Percentiles rank a stretch among this genome's conserved stretches.
Evolutionary conservation across 2,888 invertebrate species (phyloP).

Genomic region (Drosophila basisetae): DNA sequence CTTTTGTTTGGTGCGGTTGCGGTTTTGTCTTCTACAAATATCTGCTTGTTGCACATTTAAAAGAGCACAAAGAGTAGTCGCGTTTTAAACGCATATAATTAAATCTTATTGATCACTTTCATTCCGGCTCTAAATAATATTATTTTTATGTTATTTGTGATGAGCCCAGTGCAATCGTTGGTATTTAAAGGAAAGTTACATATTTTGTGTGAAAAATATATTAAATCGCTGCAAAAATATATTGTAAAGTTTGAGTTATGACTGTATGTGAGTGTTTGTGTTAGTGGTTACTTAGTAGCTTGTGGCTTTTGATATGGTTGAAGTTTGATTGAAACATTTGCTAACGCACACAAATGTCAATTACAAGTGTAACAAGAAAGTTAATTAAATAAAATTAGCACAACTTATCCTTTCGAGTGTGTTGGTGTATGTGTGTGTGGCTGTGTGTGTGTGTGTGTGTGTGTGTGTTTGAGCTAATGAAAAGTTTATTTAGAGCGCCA

Average conservation of each 20-base stretch:
- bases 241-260: neutral
- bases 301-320: conserved; percentile 28
- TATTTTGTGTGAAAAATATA: neutral
- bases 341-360: conserved; percentile 57
- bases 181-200: neutral
- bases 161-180: neutral
- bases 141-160: neutral
- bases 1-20: conserved; percentile 63
- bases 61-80: neutral
- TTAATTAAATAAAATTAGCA: conserved; percentile 68
- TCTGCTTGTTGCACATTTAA: conserved; percentile 37
- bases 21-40: conserved; percentile 48
- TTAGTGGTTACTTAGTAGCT: neutral
- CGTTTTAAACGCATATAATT: neutral
- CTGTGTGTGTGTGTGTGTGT: conserved; percentile 24
- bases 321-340: conserved; percentile 71
- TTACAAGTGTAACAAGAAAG: conserved; percentile 50
- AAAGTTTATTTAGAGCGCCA: conserved; percentile 74
- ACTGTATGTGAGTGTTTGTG: neutral
- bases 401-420: conserved; percentile 32
- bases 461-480: conserved; percentile 63
- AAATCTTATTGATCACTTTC: neutral
- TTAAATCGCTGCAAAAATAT: neutral
- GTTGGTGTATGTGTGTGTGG: conserved; percentile 10
- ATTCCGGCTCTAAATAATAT: neutral